Conservation (phyloP, 1,140 invertebrate genomes). For the Tetranychus urticae region DNA sequence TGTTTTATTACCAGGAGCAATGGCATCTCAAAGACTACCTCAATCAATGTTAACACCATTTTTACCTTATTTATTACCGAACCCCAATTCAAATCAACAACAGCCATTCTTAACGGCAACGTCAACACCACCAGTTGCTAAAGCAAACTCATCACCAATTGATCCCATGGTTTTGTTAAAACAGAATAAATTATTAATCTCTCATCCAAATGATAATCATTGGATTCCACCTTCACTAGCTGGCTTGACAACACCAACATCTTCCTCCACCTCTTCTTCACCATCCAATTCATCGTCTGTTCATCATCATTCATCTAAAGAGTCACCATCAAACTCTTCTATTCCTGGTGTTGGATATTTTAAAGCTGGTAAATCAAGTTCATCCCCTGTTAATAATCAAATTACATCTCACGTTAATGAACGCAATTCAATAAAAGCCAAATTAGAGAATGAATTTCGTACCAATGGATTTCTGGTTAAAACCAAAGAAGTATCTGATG, state of each 20-base stretch:
- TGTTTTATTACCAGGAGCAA: neutral
- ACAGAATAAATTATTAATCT: too few species aligned
- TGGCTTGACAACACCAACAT: too few species aligned
- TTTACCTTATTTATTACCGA: neutral
- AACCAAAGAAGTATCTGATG: slow-evolving; percentile 68
- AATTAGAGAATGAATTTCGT: slow-evolving; percentile 68
- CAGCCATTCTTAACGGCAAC: neutral
- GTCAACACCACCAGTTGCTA: neutral
- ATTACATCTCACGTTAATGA: slow-evolving; percentile 26
- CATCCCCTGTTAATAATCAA: neutral
- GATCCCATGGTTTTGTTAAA: neutral
- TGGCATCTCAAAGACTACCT: neutral
- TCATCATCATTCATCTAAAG: neutral
- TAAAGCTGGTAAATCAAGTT: neutral
- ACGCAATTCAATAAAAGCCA: slow-evolving; percentile 52
- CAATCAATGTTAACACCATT: neutral
- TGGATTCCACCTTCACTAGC: neutral
- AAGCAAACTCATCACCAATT: neutral
- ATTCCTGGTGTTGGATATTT: neutral
- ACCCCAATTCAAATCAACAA: neutral
- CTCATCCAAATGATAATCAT: too few species aligned
- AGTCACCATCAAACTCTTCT: neutral
- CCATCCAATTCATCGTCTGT: neutral
- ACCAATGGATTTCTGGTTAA: slow-evolving; percentile 77
- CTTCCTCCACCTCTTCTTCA: too few species aligned